Conservation (phyloP, 2,888 invertebrate species). For the Ochlodes sylvanus region DNA sequence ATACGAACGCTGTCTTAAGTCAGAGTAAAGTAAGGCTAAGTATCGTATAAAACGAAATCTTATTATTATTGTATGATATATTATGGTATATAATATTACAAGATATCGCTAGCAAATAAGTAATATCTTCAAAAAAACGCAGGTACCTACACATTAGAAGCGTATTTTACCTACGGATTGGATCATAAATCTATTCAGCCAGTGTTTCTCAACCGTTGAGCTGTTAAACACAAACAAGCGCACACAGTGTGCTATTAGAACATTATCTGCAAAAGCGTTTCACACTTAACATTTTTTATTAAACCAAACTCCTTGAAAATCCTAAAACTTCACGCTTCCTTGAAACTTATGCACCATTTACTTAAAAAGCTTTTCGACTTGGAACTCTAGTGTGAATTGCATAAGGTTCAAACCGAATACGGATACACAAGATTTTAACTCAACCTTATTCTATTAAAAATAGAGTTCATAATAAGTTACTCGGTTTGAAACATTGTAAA, state of each 20-base stretch:
- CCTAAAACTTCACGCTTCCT: conserved; percentile 29
- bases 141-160: no score
- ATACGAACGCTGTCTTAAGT: no score
- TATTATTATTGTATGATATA: no score
- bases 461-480: conserved; percentile 17
- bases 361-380: conserved; percentile 4
- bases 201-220: conserved; percentile 11
- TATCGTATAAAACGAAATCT: no score
- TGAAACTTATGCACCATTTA: conserved; percentile 37
- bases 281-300: conserved; percentile 35
- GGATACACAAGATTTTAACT: neutral
- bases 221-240: conserved; percentile 3
- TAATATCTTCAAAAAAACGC: no score
- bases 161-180: no score
- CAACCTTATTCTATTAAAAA: conserved; percentile 3
- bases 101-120: no score
- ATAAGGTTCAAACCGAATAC: conserved; percentile 6
- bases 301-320: conserved; percentile 29
- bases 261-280: conserved; percentile 32
- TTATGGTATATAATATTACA: no score
- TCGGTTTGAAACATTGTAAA: conserved; percentile 29
- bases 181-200: neutral
- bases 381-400: conserved; percentile 4
- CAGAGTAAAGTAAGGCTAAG: no score
- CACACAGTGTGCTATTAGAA: neutral